Percentiles rank a stretch among this genome's conserved stretches.
These are phyloP conservation scores for Tragelaphus buxtoni DNA, from an alignment of 2,113 vertebrate species.

Conservation along the genomic window DNA sequence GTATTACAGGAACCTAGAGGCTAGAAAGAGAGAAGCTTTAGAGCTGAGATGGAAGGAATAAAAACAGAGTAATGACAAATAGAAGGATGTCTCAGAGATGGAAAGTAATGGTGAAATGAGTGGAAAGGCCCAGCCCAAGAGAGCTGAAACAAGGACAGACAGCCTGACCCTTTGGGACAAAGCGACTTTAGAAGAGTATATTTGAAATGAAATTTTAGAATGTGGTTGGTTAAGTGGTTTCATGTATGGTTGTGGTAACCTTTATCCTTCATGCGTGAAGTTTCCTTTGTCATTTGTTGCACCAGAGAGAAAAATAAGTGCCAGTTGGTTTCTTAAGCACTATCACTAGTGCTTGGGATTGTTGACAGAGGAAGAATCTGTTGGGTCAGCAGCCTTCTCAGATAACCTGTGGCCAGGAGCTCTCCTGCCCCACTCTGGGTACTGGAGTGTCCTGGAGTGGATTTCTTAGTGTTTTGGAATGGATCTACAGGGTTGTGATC, in stretches of 20 bases:
- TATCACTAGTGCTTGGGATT: background rate
- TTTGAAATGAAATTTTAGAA: background rate
- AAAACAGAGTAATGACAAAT: background rate
- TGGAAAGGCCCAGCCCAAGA: background rate
- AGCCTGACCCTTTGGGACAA: background rate
- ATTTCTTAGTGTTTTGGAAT: background rate
- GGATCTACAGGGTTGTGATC: background rate
- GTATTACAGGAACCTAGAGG: background rate
- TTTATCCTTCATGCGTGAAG: background rate
- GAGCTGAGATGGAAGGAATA: background rate
- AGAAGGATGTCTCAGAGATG: background rate
- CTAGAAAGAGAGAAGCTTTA: background rate
- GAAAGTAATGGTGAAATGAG: too few species aligned
- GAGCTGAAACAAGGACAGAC: too few species aligned
- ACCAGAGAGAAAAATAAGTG: background rate
- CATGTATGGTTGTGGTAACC: background rate
- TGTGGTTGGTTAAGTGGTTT: background rate
- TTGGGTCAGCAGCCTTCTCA: background rate
- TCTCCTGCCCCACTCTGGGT: background rate
- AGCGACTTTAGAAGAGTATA: background rate
- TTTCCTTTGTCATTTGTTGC: background rate
- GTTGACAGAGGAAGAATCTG: background rate
- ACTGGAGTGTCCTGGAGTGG: background rate
- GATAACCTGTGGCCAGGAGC: background rate
- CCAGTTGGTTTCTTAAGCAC: background rate